These are phyloP conservation scores for Drosophila anceps DNA, from an alignment of 2,888 invertebrate species.

Conservation along the genomic window DNA sequence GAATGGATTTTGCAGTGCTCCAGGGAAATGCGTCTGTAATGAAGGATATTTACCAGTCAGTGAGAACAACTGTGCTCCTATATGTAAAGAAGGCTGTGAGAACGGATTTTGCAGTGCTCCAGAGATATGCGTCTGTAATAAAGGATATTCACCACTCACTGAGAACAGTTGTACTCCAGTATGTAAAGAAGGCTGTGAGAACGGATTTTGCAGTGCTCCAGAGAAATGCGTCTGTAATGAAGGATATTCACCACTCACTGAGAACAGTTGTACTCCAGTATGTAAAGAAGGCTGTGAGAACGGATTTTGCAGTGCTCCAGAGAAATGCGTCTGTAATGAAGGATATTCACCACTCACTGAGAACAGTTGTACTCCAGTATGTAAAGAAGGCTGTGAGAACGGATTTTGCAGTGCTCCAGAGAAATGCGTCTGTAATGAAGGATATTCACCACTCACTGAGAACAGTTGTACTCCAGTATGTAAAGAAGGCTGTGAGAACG, in stretches of 20 bases:
- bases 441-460: constrained; percentile 12
- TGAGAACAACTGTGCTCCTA: constrained; percentile 22
- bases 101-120: constrained; percentile 43
- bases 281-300: constrained; percentile 26
- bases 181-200: constrained; percentile 16
- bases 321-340: constrained; percentile 10
- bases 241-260: constrained; percentile 21
- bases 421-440: constrained; percentile 22
- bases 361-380: constrained; percentile 25
- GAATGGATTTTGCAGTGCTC: constrained; percentile 35
- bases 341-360: constrained; percentile 12
- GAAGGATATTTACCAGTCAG: constrained; percentile 11
- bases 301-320: constrained; percentile 25
- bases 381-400: constrained; percentile 19
- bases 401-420: constrained; percentile 25
- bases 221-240: constrained; percentile 15
- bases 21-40: constrained; percentile 25
- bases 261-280: constrained; percentile 26
- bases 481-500: constrained; percentile 21
- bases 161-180: constrained; percentile 26
- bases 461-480: constrained; percentile 30
- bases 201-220: constrained; percentile 32
- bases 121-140: constrained; percentile 18
- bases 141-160: constrained; percentile 17
- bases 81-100: constrained; percentile 24